These are phyloP conservation scores for Lordiphosa andalusiaca DNA, from an alignment of 2,888 invertebrate genomes.

Conservation along the genomic window DNA sequence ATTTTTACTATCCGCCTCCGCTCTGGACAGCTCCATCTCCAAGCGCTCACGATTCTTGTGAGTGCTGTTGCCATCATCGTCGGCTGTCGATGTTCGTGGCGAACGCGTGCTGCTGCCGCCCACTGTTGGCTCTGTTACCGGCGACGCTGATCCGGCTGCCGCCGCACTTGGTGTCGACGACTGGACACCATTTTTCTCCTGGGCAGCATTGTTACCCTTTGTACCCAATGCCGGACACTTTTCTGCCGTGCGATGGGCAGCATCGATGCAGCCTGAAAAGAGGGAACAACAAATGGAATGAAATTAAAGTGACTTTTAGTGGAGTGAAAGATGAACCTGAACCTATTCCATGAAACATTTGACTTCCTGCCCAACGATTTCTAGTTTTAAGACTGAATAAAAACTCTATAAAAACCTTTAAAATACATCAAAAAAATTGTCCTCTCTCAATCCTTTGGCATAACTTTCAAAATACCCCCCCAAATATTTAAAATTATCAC, in stretches of 20 bases:
- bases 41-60: conserved; percentile 35
- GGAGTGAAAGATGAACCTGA: too few species aligned
- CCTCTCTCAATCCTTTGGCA: too few species aligned
- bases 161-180: conserved; percentile 7
- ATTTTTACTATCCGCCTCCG: conserved; percentile 60
- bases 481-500: too few species aligned
- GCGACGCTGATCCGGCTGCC: conserved; percentile 4
- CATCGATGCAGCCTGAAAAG: conserved; percentile 75
- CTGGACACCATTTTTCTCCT: conserved; percentile 31
- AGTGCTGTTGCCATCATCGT: neutral
- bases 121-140: conserved; percentile 45
- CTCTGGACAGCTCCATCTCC: conserved; percentile 32
- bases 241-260: conserved; percentile 50
- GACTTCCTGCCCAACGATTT: too few species aligned
- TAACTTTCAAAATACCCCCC: too few species aligned
- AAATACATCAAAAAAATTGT: too few species aligned
- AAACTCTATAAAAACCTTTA: too few species aligned
- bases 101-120: conserved; percentile 34
- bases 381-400: too few species aligned
- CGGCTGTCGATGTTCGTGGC: conserved; percentile 1
- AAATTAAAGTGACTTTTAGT: too few species aligned
- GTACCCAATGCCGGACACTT: conserved; percentile 76
- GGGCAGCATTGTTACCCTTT: conserved; percentile 78
- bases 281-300: too few species aligned
- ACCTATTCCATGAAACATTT: too few species aligned